Percentiles rank a stretch among this genome's conserved stretches.
These are phyloP conservation scores for Cyanoderma ruficeps DNA, from an alignment of 2,113 vertebrate species.

Conservation along the genomic window DNA sequence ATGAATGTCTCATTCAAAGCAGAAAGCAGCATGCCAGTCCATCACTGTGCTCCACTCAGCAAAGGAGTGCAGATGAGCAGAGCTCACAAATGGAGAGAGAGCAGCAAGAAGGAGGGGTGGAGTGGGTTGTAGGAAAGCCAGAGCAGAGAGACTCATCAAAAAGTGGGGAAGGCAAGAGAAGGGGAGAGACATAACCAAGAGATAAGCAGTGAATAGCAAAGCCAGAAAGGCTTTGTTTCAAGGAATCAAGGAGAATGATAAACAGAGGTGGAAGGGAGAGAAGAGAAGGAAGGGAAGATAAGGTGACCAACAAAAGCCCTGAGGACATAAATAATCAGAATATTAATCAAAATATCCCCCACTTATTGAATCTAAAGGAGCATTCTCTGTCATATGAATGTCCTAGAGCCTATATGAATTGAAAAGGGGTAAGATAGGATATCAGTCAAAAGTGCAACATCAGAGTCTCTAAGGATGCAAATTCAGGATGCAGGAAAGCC, in stretches of 20 bases:
- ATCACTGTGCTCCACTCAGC: not conserved
- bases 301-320: not conserved
- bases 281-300: not conserved
- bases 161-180: not conserved
- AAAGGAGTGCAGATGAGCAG: not conserved
- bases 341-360: not conserved
- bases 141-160: not conserved
- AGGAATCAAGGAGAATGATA: not conserved
- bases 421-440: not conserved
- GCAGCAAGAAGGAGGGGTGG: not conserved
- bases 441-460: not conserved
- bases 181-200: not conserved
- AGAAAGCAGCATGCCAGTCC: not conserved
- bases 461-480: not conserved
- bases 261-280: not conserved
- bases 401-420: not conserved
- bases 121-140: not conserved
- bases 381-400: not conserved
- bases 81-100: fast-evolving
- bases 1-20: not conserved
- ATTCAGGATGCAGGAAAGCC: not conserved
- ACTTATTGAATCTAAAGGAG: not conserved
- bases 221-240: not conserved
- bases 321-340: not conserved
- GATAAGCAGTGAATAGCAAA: not conserved